Conservation (phyloP, 2,888 invertebrate genomes). For the Atrina japonica region DNA sequence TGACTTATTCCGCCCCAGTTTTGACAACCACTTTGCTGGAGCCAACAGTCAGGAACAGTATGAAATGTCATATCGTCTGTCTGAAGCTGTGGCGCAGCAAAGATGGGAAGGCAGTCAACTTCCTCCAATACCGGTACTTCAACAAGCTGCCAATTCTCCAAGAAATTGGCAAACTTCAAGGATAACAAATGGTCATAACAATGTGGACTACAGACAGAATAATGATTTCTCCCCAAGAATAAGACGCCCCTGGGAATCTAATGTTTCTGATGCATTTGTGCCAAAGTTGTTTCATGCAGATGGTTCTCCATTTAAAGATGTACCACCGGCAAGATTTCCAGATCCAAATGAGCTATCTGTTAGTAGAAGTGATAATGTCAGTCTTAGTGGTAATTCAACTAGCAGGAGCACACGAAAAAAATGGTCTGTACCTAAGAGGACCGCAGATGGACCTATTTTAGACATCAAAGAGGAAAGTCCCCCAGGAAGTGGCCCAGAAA, state of each 20-base stretch:
- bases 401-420: conserved; percentile 25
- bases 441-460: background rate
- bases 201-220: background rate
- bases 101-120: conserved; percentile 1
- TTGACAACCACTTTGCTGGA: conserved; percentile 16
- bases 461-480: too few species aligned
- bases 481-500: background rate
- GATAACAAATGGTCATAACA: conserved; percentile 8
- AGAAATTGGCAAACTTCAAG: conserved; percentile 32
- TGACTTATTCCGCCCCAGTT: conserved; percentile 25
- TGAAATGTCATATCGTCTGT: background rate
- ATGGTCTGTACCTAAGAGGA: conserved; percentile 23
- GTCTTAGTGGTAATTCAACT: background rate
- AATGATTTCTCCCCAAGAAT: conserved; percentile 18
- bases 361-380: background rate
- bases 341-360: conserved; percentile 5
- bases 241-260: conserved; percentile 23
- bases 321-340: background rate
- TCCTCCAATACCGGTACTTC: conserved; percentile 9
- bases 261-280: conserved; percentile 5
- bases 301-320: conserved; percentile 10
- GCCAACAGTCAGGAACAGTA: conserved; percentile 13
- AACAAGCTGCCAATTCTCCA: conserved; percentile 16
- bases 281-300: conserved; percentile 21
- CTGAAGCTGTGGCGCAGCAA: background rate